Evolutionary conservation across 2,113 vertebrate species (phyloP), one percentile per base, ranked within the genome.

Genomic region (Origma solitaria): DNA sequence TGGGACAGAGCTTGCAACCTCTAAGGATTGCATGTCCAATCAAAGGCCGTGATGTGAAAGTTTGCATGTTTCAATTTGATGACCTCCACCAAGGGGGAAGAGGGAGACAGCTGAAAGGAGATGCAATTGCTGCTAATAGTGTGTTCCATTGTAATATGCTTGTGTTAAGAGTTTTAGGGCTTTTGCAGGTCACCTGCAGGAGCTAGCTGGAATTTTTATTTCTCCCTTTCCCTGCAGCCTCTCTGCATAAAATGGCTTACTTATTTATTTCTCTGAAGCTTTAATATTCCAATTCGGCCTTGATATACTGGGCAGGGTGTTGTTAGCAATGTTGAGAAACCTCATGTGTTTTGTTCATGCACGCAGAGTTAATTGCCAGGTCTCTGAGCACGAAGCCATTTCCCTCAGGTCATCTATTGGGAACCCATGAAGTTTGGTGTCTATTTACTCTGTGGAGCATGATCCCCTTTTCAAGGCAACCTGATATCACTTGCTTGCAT

Each of bases 321-420:
- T 77, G 58, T 45, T 81, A 86, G 51, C 28, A 73, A 76, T 69
- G 87, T 93, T 94, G 92, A 71, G 88, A 96, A 96, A 92, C 88
- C 76, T 77, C 65, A 7, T 61, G 80, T 44, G 83, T 92, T 92
- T 93, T 94, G 86, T 88, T 96, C 56, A 73, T 0, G 18, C 72
- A 93, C 0, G 1, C 42, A 58, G 54, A 94, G 51, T 86, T 95
- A 93, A 96, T 91, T 93, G 62, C 50, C 25, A 80, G 90, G 57
- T 54, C 62, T 93, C 70, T 85, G 35, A 86, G 87, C 61, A 61
- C 82, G 78, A 94, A 90, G 72, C 60, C 35, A 18, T 86, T 96
- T 83, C 86, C 64, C 40, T 70, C 51, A 35, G 75, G 58, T 79
- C 53, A 53, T 56, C 54, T 72, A 1, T 60, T 28, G 21, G 44